Evolutionary conservation across 2,113 vertebrate species (phyloP), one percentile per base, ranked within the genome.

Genomic region (Ammospiza nelsoni): DNA sequence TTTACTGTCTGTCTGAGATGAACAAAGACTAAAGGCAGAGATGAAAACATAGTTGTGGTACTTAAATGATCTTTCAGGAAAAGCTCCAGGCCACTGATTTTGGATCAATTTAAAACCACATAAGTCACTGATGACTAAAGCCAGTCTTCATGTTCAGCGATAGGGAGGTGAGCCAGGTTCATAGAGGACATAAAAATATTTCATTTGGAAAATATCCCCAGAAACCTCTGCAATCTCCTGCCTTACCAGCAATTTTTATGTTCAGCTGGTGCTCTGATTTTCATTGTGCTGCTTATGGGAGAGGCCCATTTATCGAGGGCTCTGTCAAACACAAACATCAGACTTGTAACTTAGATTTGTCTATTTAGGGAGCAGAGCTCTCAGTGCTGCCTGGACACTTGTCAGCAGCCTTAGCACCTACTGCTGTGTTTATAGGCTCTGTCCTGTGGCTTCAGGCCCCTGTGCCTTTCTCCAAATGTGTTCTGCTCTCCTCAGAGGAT

Each of bases 141-240:
- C 44, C 67, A 51, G 81, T 65, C 62, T 73, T 89, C 76, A 72
- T 55, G 46, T 95, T 89, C 69, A 83, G 54, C 0, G 0, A 67
- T 7, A 62, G 46, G 31, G 23, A 84, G 54, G 41, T 94, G 74
- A 95, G 63, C 43, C 54, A 35, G 48, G 58, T 82, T 94, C 84
- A 73, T 9, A 69, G 37, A 91, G 54, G 67, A 87, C 41, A 68
- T 37, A 90, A 88, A 91, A 95, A 89, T 84, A 92, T 65, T 94
- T 96, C 35, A 72, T 91, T 90, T 78, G 54, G 57, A 87, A 94
- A 94, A 87, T 73, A 79, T 62, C 66, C 87, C 71, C 71, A 92
- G 67, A 91, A 94, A 65, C 19, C 43, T 76, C 67, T 61, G 8
- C 59, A 58, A 21, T 87, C 62, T 91, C 25, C 84, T 76, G 43